Evolutionary conservation across 1,140 invertebrate species (phyloP).

Genomic region (Anoplolepis gracilipes): DNA sequence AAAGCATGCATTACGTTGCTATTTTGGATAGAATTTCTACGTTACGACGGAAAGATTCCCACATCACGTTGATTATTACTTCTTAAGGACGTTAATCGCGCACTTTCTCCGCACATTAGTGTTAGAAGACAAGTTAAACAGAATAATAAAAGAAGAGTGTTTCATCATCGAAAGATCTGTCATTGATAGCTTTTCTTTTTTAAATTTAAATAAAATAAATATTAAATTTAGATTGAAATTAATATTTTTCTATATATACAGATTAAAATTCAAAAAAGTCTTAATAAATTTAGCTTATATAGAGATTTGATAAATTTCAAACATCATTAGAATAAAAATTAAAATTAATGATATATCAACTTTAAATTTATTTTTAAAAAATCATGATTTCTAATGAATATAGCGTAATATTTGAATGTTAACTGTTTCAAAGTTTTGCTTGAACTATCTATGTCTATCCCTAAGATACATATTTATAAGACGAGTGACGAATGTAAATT

Average conservation of each 20-base stretch:
- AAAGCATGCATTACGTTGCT: constrained; percentile 14
- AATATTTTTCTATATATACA: neutral
- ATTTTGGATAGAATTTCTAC: neutral
- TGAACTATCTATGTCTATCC: neutral
- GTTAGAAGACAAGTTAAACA: neutral
- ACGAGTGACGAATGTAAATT: neutral
- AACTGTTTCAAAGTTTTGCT: neutral
- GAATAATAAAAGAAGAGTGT: neutral
- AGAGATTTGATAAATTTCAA: neutral
- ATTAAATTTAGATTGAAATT: neutral
- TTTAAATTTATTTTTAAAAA: neutral
- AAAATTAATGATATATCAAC: no score
- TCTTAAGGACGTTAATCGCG: constrained; percentile 12
- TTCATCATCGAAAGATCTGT: neutral
- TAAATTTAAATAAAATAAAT: neutral
- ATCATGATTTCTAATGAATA: neutral
- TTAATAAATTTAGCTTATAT: neutral
- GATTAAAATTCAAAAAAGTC: neutral
- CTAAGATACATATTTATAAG: neutral
- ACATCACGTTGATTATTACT: neutral
- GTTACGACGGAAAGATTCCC: constrained; percentile 16
- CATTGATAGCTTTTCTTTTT: neutral
- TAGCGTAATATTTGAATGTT: neutral
- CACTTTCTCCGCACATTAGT: constrained; percentile 25
- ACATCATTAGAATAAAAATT: no score